Conservation (phyloP, 2,888 invertebrate genomes). For the Andrena marginata region DNA sequence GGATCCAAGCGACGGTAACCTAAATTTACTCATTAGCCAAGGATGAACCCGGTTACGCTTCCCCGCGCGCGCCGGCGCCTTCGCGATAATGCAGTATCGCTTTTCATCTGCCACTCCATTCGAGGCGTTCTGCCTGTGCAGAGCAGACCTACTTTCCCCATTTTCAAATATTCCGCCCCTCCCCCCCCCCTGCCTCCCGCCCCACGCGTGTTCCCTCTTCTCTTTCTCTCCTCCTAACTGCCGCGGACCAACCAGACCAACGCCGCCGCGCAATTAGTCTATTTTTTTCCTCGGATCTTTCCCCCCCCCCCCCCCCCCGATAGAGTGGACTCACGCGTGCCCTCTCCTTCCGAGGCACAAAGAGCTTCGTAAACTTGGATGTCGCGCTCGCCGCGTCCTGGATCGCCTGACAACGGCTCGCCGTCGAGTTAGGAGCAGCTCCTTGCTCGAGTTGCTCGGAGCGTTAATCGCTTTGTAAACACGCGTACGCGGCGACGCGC, state of each 20-base stretch:
- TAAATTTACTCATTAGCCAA: constrained; percentile 67
- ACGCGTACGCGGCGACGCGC: constrained; percentile 45
- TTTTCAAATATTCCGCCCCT: constrained; percentile 30
- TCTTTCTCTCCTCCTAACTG: background rate
- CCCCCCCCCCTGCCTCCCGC: background rate
- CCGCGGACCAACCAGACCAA: background rate
- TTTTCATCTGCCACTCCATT: constrained; percentile 55
- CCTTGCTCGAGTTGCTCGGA: background rate
- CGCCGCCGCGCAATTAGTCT: background rate
- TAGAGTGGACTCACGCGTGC: background rate
- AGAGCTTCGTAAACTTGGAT: constrained; percentile 8
- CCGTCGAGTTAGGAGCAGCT: background rate
- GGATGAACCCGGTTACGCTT: constrained; percentile 49
- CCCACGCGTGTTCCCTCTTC: background rate
- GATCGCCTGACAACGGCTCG: background rate
- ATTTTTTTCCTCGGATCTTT: constrained; percentile 2
- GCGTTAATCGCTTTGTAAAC: constrained; percentile 51
- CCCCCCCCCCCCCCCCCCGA: background rate
- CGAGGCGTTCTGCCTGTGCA: constrained; percentile 40
- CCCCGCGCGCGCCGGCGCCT: constrained; percentile 26
- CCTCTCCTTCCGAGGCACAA: background rate
- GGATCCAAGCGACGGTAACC: constrained; percentile 52
- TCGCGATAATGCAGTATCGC: constrained; percentile 60
- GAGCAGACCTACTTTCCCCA: constrained; percentile 55
- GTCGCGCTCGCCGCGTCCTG: background rate